Base-by-base conservation (phyloP, 2,113 vertebrate species). In the Pheucticus melanocephalus region DNA sequence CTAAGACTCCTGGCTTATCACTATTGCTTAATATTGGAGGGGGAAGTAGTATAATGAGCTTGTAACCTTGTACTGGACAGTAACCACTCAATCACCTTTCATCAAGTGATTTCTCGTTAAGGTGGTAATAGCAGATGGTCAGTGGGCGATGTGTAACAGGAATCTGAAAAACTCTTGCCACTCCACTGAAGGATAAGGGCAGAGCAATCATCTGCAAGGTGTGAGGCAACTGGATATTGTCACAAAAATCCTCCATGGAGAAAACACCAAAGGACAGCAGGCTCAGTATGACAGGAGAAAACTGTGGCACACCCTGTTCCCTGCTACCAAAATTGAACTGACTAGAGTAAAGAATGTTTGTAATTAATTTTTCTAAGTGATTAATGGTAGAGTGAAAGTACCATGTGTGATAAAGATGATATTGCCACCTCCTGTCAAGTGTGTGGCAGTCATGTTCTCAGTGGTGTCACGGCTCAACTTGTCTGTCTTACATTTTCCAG, bases 51-150 rank as follows among this genome's bases (percentile, higher is more conserved):
- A 50, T 91, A 93, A 90, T 82, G 39, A 91, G 39, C 71, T 92
- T 63, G 63, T 75, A 91, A 87, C 84, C 75, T 91, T 92, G 82
- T 92, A 40, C 51, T 64, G 79, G 51, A 57, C 30, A 20, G 79
- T 83, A 93, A 80, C 68, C 47, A 60, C 94, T 80, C 91, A 78
- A 86, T 96, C 69, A 86, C 71, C 90, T 94, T 93, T 90, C 88
- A 92, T 70, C 87, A 83, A 94, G 87, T 75, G 85, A 94, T 73
- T 93, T 93, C 87, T 92, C 5, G 0, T 92, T 81, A 86, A 86
- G 92, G 68, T 88, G 80, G 76, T 44, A 90, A 70, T 66, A 90
- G 85, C 68, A 94, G 71, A 88, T 77, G 76, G 59, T 50, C 84
- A 65, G 71, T 83, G 82, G 90, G 79, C 10, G n/a, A 75, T 11